These are phyloP conservation scores for Criorhina ranunculi DNA, from an alignment of 2,888 invertebrate species.

Conservation along the genomic window DNA sequence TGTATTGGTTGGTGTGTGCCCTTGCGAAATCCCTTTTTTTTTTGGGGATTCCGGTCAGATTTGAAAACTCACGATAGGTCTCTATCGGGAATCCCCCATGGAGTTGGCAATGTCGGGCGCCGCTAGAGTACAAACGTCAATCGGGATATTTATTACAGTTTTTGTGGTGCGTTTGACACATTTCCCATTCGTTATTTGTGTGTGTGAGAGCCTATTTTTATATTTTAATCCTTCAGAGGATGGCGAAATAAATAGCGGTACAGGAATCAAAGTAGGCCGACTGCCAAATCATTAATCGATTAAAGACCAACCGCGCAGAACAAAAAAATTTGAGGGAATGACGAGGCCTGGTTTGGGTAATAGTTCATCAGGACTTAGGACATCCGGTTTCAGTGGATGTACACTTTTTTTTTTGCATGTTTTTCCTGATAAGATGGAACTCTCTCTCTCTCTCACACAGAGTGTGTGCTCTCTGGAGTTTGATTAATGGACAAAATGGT, in stretches of 20 bases:
- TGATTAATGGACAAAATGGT: slow-evolving; percentile 67
- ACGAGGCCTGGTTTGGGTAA: slow-evolving; percentile 33
- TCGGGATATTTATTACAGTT: slow-evolving; percentile 75
- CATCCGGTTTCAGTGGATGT: slow-evolving; percentile 40
- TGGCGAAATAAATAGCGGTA: neutral
- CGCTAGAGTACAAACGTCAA: slow-evolving; percentile 60
- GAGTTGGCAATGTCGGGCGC: slow-evolving; percentile 62
- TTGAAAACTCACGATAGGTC: slow-evolving; percentile 63
- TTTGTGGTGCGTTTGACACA: slow-evolving; percentile 71
- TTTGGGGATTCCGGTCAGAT: slow-evolving; percentile 76
- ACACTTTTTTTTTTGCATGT: slow-evolving; percentile 29
- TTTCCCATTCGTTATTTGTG: slow-evolving; percentile 36
- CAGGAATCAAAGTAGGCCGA: slow-evolving; percentile 27
- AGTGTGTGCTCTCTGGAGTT: slow-evolving; percentile 39
- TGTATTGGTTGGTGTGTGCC: neutral
- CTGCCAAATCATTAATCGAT: slow-evolving; percentile 68
- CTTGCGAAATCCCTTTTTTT: slow-evolving; percentile 51
- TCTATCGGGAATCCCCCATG: slow-evolving; percentile 58
- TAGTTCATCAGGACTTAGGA: slow-evolving; percentile 63
- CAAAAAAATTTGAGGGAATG: slow-evolving; percentile 11
- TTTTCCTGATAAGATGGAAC: slow-evolving; percentile 64
- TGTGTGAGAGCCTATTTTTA: slow-evolving; percentile 49
- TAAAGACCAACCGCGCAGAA: slow-evolving; percentile 16
- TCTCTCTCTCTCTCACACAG: neutral
- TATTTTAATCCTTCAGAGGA: slow-evolving; percentile 62